Evolutionary conservation across 2,888 invertebrate species (phyloP), one percentile per base, ranked within the genome.

Genomic region (Limenitis camilla): DNA sequence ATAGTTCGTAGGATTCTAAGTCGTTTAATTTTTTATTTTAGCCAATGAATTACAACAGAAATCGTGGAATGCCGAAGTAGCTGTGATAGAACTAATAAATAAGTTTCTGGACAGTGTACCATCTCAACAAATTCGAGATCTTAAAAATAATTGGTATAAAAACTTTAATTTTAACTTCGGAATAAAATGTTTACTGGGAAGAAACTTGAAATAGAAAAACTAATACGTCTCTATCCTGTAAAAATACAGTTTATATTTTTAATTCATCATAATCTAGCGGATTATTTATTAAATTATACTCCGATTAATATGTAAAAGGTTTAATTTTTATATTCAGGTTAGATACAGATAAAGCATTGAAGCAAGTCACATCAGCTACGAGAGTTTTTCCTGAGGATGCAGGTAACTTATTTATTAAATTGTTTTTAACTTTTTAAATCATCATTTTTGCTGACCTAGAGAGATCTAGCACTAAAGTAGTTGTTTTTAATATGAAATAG

Each of bases 41-140:
- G 87, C 81, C 1, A 54, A 57, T 8, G 84, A 84, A 11, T 66
- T 87, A 42, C 87, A 88, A 60, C 76, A 79, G 52, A 85, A 84
- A 55, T 87, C 86, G 0, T 81, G 74, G 73, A 87, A 85, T 56
- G 92, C 92, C 29, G 95, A 95, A 78, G 89, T 91, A 56, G 92
- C 94, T 30, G 94, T 93, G 0, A 91, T 92, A 39, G 93, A 93
- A 62, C 87, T 96, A 32, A 92, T 95, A 29, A 90, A 94, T 61
- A 92, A 93, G 77, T 95, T 95, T 66, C 81, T 95, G 54, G 88
- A 88, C 30, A 88, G 90, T 32, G 90, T 91, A 48, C 89, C 83
- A 55, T 89, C 89, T 56, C 89, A 88, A 55, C 89, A 78, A 61
- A 88, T 90, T 50, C 85, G 89, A 60, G 89, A 82, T 65, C 76